These are phyloP conservation scores for Galeopsomyia nigrocyanea DNA, from an alignment of 2,888 invertebrate species.

Conservation along the genomic window DNA sequence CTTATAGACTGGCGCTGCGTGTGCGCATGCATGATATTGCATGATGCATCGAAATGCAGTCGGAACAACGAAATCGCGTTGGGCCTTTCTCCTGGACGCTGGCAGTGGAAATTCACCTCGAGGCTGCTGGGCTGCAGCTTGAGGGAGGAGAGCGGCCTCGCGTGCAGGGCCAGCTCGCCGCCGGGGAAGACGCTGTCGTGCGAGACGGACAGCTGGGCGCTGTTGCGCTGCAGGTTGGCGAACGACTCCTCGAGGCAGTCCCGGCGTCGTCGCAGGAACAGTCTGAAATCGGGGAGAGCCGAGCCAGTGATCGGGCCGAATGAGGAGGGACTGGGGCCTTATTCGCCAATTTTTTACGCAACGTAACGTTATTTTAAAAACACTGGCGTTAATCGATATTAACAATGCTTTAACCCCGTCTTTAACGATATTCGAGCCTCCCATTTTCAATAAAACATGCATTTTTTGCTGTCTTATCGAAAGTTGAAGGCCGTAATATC, in stretches of 20 bases:
- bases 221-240: slow-evolving; percentile 64
- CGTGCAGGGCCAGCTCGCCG: slow-evolving; percentile 69
- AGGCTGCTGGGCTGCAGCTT: slow-evolving; percentile 56
- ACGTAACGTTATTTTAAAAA: too few relatives aligned
- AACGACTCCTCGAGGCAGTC: slow-evolving; percentile 62
- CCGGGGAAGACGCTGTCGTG: slow-evolving; percentile 94
- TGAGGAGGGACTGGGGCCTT: too few relatives aligned
- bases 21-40: not conserved
- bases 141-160: too few relatives aligned
- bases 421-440: too few relatives aligned
- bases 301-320: not conserved
- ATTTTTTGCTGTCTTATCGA: too few relatives aligned
- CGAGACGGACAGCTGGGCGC: slow-evolving; percentile 82
- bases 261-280: slow-evolving; percentile 68
- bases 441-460: too few relatives aligned
- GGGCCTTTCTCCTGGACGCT: too few relatives aligned
- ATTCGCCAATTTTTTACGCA: too few relatives aligned
- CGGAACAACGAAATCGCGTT: not conserved
- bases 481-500: too few relatives aligned
- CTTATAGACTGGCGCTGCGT: not conserved
- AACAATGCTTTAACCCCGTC: too few relatives aligned
- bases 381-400: too few relatives aligned
- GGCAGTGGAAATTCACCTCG: slow-evolving; percentile 63
- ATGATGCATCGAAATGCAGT: too few relatives aligned
- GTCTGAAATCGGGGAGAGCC: slow-evolving; percentile 50